Percentiles rank a stretch among this genome's conserved stretches.
Evolutionary conservation across 2,888 invertebrate species (phyloP).

Genomic region (Zygothrica quintamaculata): DNA sequence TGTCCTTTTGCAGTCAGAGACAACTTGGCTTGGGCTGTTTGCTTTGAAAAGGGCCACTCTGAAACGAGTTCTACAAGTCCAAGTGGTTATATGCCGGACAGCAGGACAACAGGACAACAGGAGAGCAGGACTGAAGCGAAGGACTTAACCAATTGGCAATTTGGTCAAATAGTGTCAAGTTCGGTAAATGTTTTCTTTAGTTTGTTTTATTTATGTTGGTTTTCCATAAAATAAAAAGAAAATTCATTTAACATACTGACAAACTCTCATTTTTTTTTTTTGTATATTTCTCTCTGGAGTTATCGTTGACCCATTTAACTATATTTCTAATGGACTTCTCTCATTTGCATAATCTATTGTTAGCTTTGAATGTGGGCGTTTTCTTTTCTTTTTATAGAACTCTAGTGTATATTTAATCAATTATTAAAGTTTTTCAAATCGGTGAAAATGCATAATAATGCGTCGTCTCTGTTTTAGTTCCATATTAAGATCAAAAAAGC

Average conservation of each 20-base stretch:
- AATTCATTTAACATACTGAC: not conserved
- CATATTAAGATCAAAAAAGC: not conserved
- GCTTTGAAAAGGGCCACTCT: slow-evolving; percentile 21
- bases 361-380: slow-evolving; percentile 19
- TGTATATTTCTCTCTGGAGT: not conserved
- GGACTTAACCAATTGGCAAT: slow-evolving; percentile 13
- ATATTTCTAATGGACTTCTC: slow-evolving; percentile 41
- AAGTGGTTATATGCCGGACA: not conserved
- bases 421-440: slow-evolving; percentile 46
- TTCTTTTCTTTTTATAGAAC: not conserved
- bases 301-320: slow-evolving; percentile 67
- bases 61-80: slow-evolving; percentile 29
- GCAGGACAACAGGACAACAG: too few species aligned
- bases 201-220: too few species aligned
- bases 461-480: not conserved
- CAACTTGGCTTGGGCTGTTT: slow-evolving; percentile 2
- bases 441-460: slow-evolving; percentile 58
- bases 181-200: slow-evolving; percentile 32
- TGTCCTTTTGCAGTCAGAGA: slow-evolving; percentile 47
- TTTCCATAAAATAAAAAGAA: too few species aligned
- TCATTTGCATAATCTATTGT: slow-evolving; percentile 56
- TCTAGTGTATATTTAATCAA: slow-evolving; percentile 60
- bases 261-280: slow-evolving; percentile 2
- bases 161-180: slow-evolving; percentile 63
- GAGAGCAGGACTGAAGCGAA: not conserved